Percentiles rank a stretch among this genome's conserved stretches.
Evolutionary conservation across 2,113 vertebrate species (phyloP).

Genomic region (Crotalus viridis): DNA sequence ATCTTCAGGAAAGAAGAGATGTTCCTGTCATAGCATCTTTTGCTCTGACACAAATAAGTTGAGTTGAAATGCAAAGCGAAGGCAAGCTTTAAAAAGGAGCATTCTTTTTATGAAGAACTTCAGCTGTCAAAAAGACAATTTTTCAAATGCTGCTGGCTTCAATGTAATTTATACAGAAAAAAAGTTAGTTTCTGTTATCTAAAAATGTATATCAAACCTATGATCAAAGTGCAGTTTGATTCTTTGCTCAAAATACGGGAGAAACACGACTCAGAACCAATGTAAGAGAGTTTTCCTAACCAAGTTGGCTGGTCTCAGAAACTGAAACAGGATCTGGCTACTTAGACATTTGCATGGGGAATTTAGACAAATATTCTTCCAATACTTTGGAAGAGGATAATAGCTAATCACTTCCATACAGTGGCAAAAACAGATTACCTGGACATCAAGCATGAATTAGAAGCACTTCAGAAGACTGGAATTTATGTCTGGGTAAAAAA

Average conservation of each 20-base stretch:
- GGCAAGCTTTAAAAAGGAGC: constrained; percentile 4
- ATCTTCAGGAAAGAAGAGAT: constrained; percentile 9
- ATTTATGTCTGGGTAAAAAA: constrained; percentile 1
- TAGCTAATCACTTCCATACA: background rate
- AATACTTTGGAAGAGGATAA: background rate
- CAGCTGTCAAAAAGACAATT: background rate
- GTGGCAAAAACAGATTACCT: background rate
- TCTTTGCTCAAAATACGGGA: constrained; percentile 3
- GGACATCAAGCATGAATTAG: background rate
- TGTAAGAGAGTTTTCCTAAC: background rate
- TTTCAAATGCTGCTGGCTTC: background rate
- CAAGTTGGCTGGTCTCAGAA: background rate
- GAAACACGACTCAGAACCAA: background rate
- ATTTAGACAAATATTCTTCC: background rate
- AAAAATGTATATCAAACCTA: background rate
- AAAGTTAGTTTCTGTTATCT: background rate
- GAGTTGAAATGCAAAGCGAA: constrained; percentile 3
- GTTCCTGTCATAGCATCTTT: background rate
- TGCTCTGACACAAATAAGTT: background rate
- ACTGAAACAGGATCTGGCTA: background rate
- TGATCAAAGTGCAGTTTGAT: background rate
- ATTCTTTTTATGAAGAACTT: constrained; percentile 9
- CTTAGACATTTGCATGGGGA: background rate
- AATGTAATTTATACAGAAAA: background rate
- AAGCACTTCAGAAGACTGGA: background rate